phyloP scores from a whole-genome alignment of 2,113 vertebrate genomes.

The Ranitomeya variabilis region DNA sequence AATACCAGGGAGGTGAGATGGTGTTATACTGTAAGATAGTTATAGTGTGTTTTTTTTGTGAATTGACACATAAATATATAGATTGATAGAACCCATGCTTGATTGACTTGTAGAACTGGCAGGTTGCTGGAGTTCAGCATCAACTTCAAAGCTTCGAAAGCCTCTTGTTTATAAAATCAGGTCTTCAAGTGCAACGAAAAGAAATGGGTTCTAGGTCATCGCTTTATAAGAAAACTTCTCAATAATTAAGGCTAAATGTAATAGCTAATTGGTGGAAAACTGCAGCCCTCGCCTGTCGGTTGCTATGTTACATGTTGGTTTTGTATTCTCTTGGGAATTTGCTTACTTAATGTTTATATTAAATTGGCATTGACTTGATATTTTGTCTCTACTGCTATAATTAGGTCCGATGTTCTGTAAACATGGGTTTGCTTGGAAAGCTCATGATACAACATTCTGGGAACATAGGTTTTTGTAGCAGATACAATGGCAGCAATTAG shows the following conservation, averaged over 20 bases:
- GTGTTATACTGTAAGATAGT: no score
- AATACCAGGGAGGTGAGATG: no score
- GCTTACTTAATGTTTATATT: slow-evolving; percentile 44
- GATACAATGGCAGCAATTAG: slow-evolving; percentile 33
- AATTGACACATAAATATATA: background rate
- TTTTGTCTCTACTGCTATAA: slow-evolving; percentile 52
- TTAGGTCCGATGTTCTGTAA: slow-evolving; percentile 50
- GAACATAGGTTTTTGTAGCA: slow-evolving; percentile 21
- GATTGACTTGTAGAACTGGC: background rate
- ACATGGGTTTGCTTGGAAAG: slow-evolving; percentile 42
- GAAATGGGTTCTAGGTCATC: slow-evolving; percentile 4
- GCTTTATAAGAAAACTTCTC: background rate
- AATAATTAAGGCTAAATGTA: slow-evolving; percentile 34
- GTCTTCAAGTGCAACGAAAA: background rate
- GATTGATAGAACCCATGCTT: background rate
- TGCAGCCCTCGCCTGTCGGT: background rate
- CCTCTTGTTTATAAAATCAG: background rate
- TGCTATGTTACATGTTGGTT: slow-evolving; percentile 37
- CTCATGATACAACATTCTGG: slow-evolving; percentile 14
- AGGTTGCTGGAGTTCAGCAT: background rate
- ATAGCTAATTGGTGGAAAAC: slow-evolving; percentile 16
- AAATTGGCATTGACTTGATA: slow-evolving; percentile 52
- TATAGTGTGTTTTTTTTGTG: background rate
- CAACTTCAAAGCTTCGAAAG: background rate
- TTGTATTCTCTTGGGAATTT: slow-evolving; percentile 44